Evolutionary conservation across 2,888 invertebrate genomes (phyloP).

Genomic region (Nemapogon koenigi): DNA sequence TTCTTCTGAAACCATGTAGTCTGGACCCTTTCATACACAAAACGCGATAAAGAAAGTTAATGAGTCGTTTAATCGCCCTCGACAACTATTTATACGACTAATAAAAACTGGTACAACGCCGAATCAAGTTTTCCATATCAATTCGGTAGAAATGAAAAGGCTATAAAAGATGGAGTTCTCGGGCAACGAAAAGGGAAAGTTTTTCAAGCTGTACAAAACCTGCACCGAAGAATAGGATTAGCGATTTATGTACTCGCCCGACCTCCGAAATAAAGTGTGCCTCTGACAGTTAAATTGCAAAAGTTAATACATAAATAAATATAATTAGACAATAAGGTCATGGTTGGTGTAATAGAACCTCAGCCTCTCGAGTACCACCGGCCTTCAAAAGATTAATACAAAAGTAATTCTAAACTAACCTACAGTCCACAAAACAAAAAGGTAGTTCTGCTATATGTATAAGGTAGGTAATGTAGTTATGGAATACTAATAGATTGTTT

Average conservation of each 20-base stretch:
- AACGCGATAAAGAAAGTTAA: conserved; percentile 26
- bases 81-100: conserved; percentile 15
- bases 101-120: conserved; percentile 11
- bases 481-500: too few species aligned
- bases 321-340: too few species aligned
- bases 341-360: too few species aligned
- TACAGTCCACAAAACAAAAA: too few species aligned
- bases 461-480: too few species aligned
- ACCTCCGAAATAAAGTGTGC: conserved; percentile 24
- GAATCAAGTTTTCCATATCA: conserved; percentile 16
- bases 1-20: too few species aligned
- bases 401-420: too few species aligned
- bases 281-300: conserved; percentile 47
- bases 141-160: conserved; percentile 11
- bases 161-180: conserved; percentile 14
- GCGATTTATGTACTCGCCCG: conserved; percentile 14
- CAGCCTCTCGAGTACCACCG: too few species aligned
- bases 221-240: conserved; percentile 15
- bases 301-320: conserved; percentile 62
- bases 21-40: too few species aligned
- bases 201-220: conserved; percentile 11
- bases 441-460: too few species aligned
- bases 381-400: too few species aligned
- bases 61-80: conserved; percentile 32
- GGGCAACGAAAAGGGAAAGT: conserved; percentile 19